Conservation (phyloP, 2,113 vertebrate genomes). For the Misgurnus anguillicaudatus region DNA sequence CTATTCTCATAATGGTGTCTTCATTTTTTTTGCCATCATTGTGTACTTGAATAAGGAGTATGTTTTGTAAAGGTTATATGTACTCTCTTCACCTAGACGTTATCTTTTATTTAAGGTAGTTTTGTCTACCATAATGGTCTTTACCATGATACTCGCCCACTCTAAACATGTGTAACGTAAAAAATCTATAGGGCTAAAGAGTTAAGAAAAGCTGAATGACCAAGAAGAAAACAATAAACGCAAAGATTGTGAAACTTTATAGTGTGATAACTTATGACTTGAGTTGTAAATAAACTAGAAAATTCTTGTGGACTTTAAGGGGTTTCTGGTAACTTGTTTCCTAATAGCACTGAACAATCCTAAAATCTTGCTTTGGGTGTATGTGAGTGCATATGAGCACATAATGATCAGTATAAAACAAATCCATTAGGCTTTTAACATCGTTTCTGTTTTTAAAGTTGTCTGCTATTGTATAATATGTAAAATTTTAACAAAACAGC, state of each 20-base stretch:
- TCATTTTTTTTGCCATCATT: conserved; percentile 7
- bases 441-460: not conserved
- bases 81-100: not conserved
- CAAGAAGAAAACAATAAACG: conserved; percentile 16
- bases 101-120: not conserved
- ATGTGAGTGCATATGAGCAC: not conserved
- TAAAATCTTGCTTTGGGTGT: not conserved
- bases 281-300: conserved; percentile 46
- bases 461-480: not conserved
- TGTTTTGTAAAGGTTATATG: not conserved
- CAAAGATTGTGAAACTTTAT: conserved; percentile 3
- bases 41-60: not conserved
- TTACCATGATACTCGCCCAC: not conserved
- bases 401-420: not conserved
- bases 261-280: conserved; percentile 28
- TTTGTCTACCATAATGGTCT: not conserved
- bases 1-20: conserved; percentile 24
- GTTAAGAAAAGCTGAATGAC: conserved; percentile 12
- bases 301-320: not conserved
- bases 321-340: conserved; percentile 18
- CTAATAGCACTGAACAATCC: conserved; percentile 25
- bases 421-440: not conserved
- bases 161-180: conserved; percentile 12
- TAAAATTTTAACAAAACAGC: too few relatives aligned
- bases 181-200: conserved; percentile 12